Evolutionary conservation across 2,113 vertebrate genomes (phyloP).

Genomic region (Sus scrofa): T2T-Sscrofa CM000814.6:39510501-39511000

Average conservation of each 20-base stretch:
- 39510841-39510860: neutral
- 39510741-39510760: neutral
- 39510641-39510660: neutral
- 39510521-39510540: neutral
- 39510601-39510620: neutral
- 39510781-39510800: neutral
- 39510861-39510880: neutral
- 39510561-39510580: neutral
- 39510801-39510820: neutral
- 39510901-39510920: neutral
- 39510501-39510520: neutral
- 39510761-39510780: neutral
- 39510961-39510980: neutral
- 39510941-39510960: rapidly evolving
- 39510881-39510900: neutral
- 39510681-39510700: neutral
- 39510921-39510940: neutral
- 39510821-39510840: neutral
- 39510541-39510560: neutral
- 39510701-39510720: neutral
- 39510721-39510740: neutral
- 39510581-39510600: neutral
- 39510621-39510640: neutral
- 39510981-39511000: neutral
- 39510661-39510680: neutral